Percentiles rank a stretch among this genome's conserved stretches.
phyloP scores from a whole-genome alignment of 2,888 invertebrate genomes.

The Graphium colonna region DNA sequence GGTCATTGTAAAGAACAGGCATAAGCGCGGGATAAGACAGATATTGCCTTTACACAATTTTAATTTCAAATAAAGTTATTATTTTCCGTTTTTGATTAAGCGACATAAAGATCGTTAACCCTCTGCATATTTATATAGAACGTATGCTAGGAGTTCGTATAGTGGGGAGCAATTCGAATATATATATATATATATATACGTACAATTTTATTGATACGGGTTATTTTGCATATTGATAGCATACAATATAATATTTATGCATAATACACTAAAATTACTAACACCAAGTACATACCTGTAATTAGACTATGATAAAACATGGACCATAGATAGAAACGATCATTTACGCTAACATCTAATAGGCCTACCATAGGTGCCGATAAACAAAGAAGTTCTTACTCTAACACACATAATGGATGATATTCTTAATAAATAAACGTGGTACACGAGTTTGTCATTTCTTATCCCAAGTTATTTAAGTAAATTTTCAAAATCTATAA shows the following conservation, averaged over 20 bases:
- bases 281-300: constrained; percentile 59
- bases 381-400: constrained; percentile 23
- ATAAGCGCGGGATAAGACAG: too few relatives aligned
- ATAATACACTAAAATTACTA: constrained; percentile 61
- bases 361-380: constrained; percentile 54
- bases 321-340: constrained; percentile 52
- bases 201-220: not conserved
- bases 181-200: not conserved
- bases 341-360: constrained; percentile 44
- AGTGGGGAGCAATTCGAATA: too few relatives aligned
- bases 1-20: too few relatives aligned
- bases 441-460: too few relatives aligned
- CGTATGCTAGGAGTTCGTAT: too few relatives aligned
- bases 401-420: too few relatives aligned
- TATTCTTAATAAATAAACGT: too few relatives aligned
- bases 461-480: not conserved
- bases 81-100: too few relatives aligned
- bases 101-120: too few relatives aligned
- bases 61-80: too few relatives aligned
- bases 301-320: constrained; percentile 49
- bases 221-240: constrained; percentile 27
- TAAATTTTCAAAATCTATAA: not conserved
- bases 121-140: too few relatives aligned
- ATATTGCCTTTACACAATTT: too few relatives aligned
- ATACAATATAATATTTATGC: constrained; percentile 52